A percentile compares a stretch with the other conserved stretches of the same genome.
phyloP scores from a whole-genome alignment of 1,140 invertebrate genomes.

The Hyles vespertilio region DNA sequence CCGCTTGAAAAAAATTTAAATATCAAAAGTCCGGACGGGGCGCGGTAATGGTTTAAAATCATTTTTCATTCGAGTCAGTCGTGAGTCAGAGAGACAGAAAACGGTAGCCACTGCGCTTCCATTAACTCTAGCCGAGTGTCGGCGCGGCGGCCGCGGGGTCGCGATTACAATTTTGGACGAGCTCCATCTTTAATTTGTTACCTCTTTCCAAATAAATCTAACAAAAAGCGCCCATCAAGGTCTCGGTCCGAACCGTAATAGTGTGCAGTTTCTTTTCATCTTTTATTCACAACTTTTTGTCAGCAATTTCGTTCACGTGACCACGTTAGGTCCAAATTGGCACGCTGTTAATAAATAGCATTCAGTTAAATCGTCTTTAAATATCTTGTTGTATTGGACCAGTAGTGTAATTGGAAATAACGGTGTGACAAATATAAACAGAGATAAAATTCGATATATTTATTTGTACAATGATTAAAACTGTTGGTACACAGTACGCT shows the following conservation, averaged over 20 bases:
- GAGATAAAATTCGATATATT: too few species aligned
- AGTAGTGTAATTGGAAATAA: too few species aligned
- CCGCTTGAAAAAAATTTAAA: slow-evolving; percentile 75
- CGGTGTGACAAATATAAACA: too few species aligned
- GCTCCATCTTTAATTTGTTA: slow-evolving; percentile 49
- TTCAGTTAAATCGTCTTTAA: too few species aligned
- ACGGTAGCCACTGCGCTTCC: slow-evolving; percentile 66
- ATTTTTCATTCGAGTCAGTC: slow-evolving; percentile 73
- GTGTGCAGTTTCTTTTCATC: too few species aligned
- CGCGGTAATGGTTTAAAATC: slow-evolving; percentile 74
- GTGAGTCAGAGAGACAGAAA: slow-evolving; percentile 63
- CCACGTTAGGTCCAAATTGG: neutral
- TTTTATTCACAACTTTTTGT: too few species aligned
- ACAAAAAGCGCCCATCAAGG: slow-evolving; percentile 9
- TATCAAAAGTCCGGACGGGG: slow-evolving; percentile 74
- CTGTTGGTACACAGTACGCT: too few species aligned
- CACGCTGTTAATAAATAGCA: too few species aligned
- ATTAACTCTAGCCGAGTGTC: slow-evolving; percentile 52
- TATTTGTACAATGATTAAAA: too few species aligned
- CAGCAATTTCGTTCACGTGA: too few species aligned
- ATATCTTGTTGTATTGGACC: too few species aligned
- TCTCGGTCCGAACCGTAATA: too few species aligned
- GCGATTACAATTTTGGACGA: slow-evolving; percentile 62
- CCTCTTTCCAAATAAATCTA: slow-evolving; percentile 23
- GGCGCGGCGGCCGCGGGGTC: slow-evolving; percentile 7